Evolutionary conservation across 2,797 vertebrate species (phyloP).

Genomic region (Spheniscus humboldti): DNA sequence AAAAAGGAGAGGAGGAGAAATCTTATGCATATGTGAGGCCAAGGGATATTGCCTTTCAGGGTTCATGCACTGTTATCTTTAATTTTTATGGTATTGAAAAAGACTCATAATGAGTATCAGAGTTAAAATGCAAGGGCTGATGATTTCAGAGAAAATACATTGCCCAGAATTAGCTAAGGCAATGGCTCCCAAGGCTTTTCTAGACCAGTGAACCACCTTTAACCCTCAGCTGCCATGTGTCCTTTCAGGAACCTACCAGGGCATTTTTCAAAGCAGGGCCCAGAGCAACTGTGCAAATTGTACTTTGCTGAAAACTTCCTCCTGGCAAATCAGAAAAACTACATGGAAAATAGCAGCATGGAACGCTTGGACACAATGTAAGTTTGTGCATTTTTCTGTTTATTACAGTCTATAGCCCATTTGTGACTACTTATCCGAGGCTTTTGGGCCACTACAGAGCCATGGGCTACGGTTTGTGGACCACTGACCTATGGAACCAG

Average conservation of each 20-base stretch:
- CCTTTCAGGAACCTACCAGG: background rate
- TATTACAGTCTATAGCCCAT: background rate
- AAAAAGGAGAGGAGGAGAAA: background rate
- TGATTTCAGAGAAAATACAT: background rate
- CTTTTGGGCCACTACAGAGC: background rate
- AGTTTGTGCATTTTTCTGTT: background rate
- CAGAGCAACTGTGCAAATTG: slow-evolving; percentile 12
- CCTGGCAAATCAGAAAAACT: background rate
- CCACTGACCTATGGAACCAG: background rate
- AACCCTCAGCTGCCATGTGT: slow-evolving; percentile 1
- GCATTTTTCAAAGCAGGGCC: slow-evolving; percentile 36
- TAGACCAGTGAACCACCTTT: slow-evolving; percentile 42
- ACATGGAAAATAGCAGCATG: background rate
- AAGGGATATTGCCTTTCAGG: slow-evolving; percentile 18
- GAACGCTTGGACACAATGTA: background rate
- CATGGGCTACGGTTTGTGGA: background rate
- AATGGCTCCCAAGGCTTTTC: slow-evolving; percentile 6
- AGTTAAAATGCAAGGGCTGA: slow-evolving; percentile 2
- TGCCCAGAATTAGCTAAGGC: slow-evolving; percentile 2
- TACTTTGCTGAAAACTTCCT: slow-evolving; percentile 22
- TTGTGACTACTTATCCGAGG: background rate
- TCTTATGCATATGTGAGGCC: background rate
- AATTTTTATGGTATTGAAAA: slow-evolving; percentile 39
- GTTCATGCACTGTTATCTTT: slow-evolving; percentile 16
- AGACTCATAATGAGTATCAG: background rate